Percentiles rank a stretch among this genome's conserved stretches.
phyloP scores from a whole-genome alignment of 2,888 invertebrate genomes.

The Aphodius sticticus region DNA sequence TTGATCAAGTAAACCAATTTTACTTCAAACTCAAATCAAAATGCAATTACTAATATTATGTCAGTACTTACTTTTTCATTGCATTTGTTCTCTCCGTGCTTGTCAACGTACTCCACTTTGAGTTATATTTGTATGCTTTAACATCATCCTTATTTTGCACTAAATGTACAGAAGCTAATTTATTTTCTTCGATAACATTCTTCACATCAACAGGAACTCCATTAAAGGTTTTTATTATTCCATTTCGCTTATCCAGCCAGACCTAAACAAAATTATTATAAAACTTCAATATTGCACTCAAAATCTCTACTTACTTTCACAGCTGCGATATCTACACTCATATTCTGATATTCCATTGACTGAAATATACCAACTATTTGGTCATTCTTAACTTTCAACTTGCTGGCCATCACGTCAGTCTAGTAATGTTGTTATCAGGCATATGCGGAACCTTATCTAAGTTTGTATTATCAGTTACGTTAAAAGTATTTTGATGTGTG shows the following conservation, averaged over 20 bases:
- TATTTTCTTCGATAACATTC: constrained; percentile 16
- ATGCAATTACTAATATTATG: background rate
- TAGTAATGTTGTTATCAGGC: background rate
- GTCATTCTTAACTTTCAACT: constrained; percentile 17
- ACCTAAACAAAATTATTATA: constrained; percentile 18
- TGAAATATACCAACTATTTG: constrained; percentile 26
- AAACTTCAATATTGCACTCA: background rate
- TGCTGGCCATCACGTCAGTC: background rate
- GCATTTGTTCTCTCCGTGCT: constrained; percentile 21
- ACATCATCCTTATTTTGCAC: constrained; percentile 5
- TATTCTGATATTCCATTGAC: constrained; percentile 30
- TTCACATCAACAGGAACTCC: constrained; percentile 9
- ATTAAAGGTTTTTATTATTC: background rate
- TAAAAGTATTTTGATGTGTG: background rate
- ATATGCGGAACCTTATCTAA: background rate
- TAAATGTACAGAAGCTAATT: constrained; percentile 21
- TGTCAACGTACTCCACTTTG: constrained; percentile 16
- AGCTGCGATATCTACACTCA: constrained; percentile 18
- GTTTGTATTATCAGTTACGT: background rate
- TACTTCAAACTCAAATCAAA: too few relatives aligned
- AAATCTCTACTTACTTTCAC: constrained; percentile 29
- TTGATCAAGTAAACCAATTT: background rate
- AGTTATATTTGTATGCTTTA: background rate
- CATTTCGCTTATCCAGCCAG: constrained; percentile 26
- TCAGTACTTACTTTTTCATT: constrained; percentile 32